These are phyloP conservation scores for Thaleichthys pacificus DNA, from an alignment of 2,797 vertebrate genomes.

Conservation along the genomic window DNA sequence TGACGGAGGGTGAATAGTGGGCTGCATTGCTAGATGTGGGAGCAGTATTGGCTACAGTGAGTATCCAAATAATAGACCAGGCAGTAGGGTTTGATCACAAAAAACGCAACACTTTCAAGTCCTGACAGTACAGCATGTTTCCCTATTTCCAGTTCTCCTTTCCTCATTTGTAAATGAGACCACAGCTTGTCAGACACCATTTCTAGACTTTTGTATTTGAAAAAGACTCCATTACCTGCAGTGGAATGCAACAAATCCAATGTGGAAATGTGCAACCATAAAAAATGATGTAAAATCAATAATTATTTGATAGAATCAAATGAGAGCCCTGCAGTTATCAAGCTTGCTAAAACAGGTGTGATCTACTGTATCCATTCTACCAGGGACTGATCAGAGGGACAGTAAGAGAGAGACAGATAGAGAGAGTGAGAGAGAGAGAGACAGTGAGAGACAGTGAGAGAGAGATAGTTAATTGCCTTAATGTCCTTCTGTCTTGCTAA, in stretches of 20 bases:
- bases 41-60: neutral
- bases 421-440: no score
- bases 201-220: neutral
- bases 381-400: neutral
- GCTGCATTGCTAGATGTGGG: no score
- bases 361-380: slow-evolving; percentile 4
- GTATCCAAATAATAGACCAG: slow-evolving; percentile 29
- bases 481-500: slow-evolving; percentile 52
- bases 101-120: no score
- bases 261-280: neutral
- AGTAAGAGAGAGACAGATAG: no score
- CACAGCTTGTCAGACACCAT: neutral
- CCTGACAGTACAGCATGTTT: neutral
- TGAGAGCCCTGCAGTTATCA: neutral
- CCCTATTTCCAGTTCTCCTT: neutral
- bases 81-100: no score
- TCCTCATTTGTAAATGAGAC: neutral
- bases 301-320: neutral
- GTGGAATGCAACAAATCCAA: neutral
- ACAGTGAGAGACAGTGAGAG: no score
- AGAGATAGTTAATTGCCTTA: slow-evolving; percentile 34
- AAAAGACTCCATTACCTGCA: no score
- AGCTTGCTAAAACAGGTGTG: slow-evolving; percentile 17
- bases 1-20: no score
- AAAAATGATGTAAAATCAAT: neutral